Evolutionary conservation across 2,888 invertebrate species (phyloP), one percentile per base, ranked within the genome.

Genomic region (Mesoligia furuncula): DNA sequence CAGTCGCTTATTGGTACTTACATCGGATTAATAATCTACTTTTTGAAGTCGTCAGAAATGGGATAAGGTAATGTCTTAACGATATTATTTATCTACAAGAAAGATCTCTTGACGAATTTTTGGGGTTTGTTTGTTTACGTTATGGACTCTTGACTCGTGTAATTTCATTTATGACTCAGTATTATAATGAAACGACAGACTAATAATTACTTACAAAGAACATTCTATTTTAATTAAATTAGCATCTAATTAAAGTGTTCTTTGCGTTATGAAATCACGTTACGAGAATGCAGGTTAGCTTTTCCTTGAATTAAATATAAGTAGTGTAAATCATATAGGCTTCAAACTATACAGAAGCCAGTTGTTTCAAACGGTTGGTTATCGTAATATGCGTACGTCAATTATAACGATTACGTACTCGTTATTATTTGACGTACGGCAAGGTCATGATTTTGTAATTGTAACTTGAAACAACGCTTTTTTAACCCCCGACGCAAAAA

Each of bases 121-220:
- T 45, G 7, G 51, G 13, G 57, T 31, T 80, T 75, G 75, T 75
- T 75, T 68, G n/a, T 75, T 66, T 57, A 39, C n/a, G 20, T 39
- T 15, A 59, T 71, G 42, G 1, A 20, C 66, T 66, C 61, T 71
- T 71, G n/a, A n/a, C 65, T 39, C 36, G 17, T 45, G 65, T 80
- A 66, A 83, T 79, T 78, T 83, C 24, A 76, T 81, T 81, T 73
- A 61, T 51, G 42, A n/a, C 69, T 66, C 24, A 85, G 15, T 81
- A 39, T 69, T 59, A 75, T 57, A 39, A 62, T 42, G 13, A 75
- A 80, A 62, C n/a, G 17, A 71, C 39, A 31, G 36, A 64, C 62
- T 68, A 67, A 70, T 67, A 77, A 77, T 57, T 51, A 48, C 65
- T 65, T 71, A 51, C 24, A 31, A 31, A 42, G n/a, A 64, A 59